Conservation (phyloP, 2,113 vertebrate species). For the Microtus oregoni region DNA sequence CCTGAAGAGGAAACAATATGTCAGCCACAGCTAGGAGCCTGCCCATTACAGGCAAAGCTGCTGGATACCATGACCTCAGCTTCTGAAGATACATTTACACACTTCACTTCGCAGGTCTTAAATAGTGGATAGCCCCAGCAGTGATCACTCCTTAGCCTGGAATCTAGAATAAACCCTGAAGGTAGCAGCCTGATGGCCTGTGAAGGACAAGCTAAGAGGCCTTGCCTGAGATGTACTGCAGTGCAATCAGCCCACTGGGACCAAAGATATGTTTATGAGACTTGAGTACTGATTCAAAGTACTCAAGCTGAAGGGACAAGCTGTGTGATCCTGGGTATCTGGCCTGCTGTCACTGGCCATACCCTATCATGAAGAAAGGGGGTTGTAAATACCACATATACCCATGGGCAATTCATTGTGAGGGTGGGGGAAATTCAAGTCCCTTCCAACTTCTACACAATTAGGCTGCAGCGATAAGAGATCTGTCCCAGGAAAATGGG, state of each 20-base stretch:
- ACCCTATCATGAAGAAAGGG: background rate
- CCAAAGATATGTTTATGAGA: background rate
- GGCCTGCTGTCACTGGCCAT: background rate
- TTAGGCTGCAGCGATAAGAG: conserved; percentile 15
- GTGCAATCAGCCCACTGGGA: background rate
- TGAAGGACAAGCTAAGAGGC: background rate
- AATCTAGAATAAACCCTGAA: background rate
- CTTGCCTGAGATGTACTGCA: background rate
- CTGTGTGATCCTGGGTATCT: background rate
- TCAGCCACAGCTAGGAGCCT: background rate
- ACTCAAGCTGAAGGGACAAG: background rate
- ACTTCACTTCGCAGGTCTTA: background rate
- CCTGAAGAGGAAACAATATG: background rate
- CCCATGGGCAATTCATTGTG: background rate
- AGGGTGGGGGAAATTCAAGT: background rate
- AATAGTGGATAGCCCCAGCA: background rate
- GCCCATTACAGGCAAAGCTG: background rate
- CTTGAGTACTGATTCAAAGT: too few species aligned
- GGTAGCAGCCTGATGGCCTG: background rate
- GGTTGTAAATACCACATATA: background rate
- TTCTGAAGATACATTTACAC: background rate
- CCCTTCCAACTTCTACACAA: background rate
- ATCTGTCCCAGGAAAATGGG: conserved; percentile 33
- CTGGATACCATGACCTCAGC: background rate
- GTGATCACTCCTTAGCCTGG: too few species aligned